A percentile compares a stretch with the other conserved stretches of the same genome.
phyloP scores from a whole-genome alignment of 1,140 invertebrate species.

The Dreissena polymorpha region DNA sequence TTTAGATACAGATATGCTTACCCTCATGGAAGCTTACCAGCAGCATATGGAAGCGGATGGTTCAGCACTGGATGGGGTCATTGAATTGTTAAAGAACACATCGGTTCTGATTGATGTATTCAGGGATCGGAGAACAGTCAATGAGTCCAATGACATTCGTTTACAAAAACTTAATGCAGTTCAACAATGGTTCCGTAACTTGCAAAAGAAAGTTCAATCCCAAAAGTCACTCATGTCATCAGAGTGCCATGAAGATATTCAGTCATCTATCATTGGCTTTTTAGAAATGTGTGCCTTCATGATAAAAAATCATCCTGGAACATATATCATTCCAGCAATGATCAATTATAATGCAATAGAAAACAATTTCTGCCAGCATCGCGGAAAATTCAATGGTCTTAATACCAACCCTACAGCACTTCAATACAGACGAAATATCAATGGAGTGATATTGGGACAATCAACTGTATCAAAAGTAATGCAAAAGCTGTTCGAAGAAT shows the following conservation, averaged over 20 bases:
- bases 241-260: slow-evolving; percentile 29
- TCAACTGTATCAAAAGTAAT: slow-evolving; percentile 46
- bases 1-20: slow-evolving; percentile 24
- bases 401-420: too few species aligned
- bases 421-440: slow-evolving; percentile 38
- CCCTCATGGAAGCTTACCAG: slow-evolving; percentile 37
- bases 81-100: slow-evolving; percentile 32
- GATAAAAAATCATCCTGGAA: slow-evolving; percentile 30
- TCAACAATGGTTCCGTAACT: too few species aligned
- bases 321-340: slow-evolving; percentile 36
- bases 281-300: slow-evolving; percentile 38
- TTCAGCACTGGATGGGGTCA: slow-evolving; percentile 20
- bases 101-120: too few species aligned
- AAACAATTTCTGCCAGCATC: slow-evolving; percentile 47
- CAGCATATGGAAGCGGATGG: slow-evolving; percentile 39
- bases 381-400: too few species aligned
- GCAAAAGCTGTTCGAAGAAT: too few species aligned
- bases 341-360: slow-evolving; percentile 39
- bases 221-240: slow-evolving; percentile 13
- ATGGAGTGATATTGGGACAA: slow-evolving; percentile 46
- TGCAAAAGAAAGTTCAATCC: too few species aligned
- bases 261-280: slow-evolving; percentile 43
- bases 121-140: too few species aligned
- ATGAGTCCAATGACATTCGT: too few species aligned
- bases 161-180: too few species aligned